Evolutionary conservation across 2,113 vertebrate species (phyloP).

Genomic region (Ginglymostoma cirratum): DNA sequence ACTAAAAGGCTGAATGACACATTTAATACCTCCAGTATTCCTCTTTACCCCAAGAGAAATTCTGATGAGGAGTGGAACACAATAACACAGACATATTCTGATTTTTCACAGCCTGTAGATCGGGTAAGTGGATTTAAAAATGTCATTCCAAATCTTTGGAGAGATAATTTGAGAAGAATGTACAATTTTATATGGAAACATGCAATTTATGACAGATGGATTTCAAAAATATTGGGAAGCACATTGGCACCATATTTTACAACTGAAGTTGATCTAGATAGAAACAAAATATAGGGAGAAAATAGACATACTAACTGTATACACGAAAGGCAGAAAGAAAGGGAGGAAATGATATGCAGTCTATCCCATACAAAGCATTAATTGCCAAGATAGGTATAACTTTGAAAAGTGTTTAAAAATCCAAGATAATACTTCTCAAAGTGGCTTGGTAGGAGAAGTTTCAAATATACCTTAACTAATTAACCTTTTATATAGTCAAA

Average conservation of each 20-base stretch:
- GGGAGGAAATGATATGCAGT: conserved; percentile 50
- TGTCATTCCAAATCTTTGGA: conserved; percentile 57
- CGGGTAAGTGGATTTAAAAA: conserved; percentile 76
- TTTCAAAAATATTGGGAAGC: conserved; percentile 65
- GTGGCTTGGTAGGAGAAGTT: neutral
- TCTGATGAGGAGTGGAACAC: conserved; percentile 63
- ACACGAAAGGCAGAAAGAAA: conserved; percentile 56
- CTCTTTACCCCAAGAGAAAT: conserved; percentile 53
- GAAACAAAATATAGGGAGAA: conserved; percentile 58
- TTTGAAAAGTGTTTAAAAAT: neutral
- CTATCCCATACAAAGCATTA: conserved; percentile 48
- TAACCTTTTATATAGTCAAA: neutral
- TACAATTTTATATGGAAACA: conserved; percentile 60
- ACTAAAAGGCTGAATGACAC: conserved; percentile 58
- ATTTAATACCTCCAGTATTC: conserved; percentile 53
- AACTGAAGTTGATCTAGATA: conserved; percentile 73
- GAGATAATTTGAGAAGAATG: conserved; percentile 66
- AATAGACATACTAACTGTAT: conserved; percentile 62
- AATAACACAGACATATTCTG: conserved; percentile 60
- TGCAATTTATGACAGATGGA: conserved; percentile 63
- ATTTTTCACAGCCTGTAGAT: conserved; percentile 65
- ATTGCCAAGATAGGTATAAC: conserved; percentile 36
- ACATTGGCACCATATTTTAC: conserved; percentile 64
- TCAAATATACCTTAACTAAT: neutral
- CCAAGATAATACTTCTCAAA: too few species aligned